These are phyloP conservation scores for Arizona elegans DNA, from an alignment of 2,113 vertebrate genomes.

Conservation along the genomic window DNA sequence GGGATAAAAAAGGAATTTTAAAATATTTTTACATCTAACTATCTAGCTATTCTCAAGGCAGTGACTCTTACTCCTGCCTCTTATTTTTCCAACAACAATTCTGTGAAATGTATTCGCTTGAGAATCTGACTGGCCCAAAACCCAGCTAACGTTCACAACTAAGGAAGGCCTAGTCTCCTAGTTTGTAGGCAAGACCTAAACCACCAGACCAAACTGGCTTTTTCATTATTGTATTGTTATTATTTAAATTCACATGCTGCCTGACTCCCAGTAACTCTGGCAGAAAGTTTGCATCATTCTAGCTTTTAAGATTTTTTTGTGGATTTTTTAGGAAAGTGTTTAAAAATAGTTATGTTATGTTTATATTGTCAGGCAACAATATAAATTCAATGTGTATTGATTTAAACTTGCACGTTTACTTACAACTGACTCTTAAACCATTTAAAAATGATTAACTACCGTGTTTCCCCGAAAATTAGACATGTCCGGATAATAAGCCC, in stretches of 20 bases:
- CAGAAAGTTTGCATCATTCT: background rate
- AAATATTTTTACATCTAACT: background rate
- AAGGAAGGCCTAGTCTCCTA: background rate
- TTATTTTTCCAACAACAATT: background rate
- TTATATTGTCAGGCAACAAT: background rate
- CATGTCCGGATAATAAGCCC: no score
- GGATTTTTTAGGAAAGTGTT: background rate
- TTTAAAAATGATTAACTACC: background rate
- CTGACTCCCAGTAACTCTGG: background rate
- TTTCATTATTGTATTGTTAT: background rate
- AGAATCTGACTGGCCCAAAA: background rate
- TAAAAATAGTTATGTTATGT: background rate
- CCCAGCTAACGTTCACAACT: background rate
- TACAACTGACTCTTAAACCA: background rate
- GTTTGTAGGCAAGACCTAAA: background rate
- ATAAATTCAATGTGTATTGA: background rate
- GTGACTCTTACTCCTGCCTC: background rate
- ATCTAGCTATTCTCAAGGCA: background rate
- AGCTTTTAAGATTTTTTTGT: background rate
- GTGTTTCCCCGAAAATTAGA: no score
- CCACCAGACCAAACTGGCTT: background rate
- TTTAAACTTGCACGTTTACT: background rate
- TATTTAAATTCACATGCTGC: background rate
- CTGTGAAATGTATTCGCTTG: background rate
- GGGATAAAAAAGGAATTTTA: background rate